Conservation (phyloP, 2,888 invertebrate species). For the Hedychridium roseum region DNA sequence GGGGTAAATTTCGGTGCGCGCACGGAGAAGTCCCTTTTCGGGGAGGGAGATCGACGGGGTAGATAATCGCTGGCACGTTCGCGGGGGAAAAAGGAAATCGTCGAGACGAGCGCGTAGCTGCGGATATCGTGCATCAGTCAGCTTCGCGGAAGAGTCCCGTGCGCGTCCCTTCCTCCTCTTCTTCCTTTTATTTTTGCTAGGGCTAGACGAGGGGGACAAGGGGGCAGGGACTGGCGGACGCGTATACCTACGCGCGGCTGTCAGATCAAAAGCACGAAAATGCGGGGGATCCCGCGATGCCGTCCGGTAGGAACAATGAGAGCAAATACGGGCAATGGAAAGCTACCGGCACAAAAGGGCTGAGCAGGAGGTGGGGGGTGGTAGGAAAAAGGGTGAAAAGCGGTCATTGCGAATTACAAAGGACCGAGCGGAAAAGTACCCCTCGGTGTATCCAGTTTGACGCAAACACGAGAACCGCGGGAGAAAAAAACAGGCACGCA, state of each 20-base stretch:
- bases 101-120: too few relatives aligned
- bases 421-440: slow-evolving; percentile 48
- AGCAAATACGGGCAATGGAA: slow-evolving; percentile 58
- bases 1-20: too few relatives aligned
- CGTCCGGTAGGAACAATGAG: slow-evolving; percentile 54
- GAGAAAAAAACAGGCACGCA: slow-evolving; percentile 16
- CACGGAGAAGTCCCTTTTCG: too few relatives aligned
- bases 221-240: slow-evolving; percentile 17
- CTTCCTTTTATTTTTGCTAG: slow-evolving; percentile 21
- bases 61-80: too few relatives aligned
- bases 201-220: slow-evolving; percentile 17
- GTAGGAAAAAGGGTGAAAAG: too few relatives aligned
- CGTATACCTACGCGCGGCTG: slow-evolving; percentile 27
- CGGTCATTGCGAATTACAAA: slow-evolving; percentile 51
- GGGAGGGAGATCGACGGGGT: too few relatives aligned
- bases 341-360: slow-evolving; percentile 49
- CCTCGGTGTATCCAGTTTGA: slow-evolving; percentile 43
- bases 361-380: too few relatives aligned
- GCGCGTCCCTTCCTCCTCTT: background rate
- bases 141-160: too few relatives aligned
- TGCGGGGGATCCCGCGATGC: slow-evolving; percentile 29
- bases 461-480: slow-evolving; percentile 40
- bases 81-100: too few relatives aligned
- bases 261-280: slow-evolving; percentile 53
- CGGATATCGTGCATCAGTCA: too few relatives aligned